Conservation (phyloP, 2,113 vertebrate species). For the Lates calcarifer region DNA sequence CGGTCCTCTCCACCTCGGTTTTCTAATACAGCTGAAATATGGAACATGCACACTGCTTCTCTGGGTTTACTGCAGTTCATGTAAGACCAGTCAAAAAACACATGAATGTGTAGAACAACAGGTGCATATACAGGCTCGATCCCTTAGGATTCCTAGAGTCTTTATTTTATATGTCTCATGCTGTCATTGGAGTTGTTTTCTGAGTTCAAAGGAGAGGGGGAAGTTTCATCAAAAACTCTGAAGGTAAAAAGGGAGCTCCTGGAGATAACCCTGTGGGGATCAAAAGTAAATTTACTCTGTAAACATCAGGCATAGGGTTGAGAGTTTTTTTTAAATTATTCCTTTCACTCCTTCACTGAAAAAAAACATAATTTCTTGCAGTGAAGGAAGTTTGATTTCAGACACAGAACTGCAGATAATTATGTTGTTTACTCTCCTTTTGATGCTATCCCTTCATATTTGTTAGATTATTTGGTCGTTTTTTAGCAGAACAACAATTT, state of each 20-base stretch:
- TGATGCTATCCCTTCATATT: too few species aligned
- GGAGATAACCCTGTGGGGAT: not conserved
- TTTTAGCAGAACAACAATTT: too few species aligned
- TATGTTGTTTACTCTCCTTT: not conserved
- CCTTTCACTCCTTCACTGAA: too few species aligned
- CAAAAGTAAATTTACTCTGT: not conserved
- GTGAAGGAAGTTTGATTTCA: too few species aligned
- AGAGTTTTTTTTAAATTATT: not conserved
- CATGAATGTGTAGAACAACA: not conserved
- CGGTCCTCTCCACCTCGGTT: not conserved
- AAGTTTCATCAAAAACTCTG: not conserved
- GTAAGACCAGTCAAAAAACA: not conserved
- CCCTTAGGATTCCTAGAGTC: not conserved
- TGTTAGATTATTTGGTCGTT: too few species aligned
- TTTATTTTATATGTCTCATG: not conserved
- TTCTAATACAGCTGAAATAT: constrained; percentile 9
- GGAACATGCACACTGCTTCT: not conserved
- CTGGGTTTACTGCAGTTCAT: not conserved
- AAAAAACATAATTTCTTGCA: too few species aligned
- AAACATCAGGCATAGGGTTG: too few species aligned
- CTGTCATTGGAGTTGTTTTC: not conserved
- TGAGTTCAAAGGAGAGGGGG: not conserved
- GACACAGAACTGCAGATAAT: not conserved
- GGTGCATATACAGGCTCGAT: not conserved
- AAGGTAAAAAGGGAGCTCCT: not conserved